Conservation (phyloP, 2,113 vertebrate genomes). For the Polypterus senegalus region DNA sequence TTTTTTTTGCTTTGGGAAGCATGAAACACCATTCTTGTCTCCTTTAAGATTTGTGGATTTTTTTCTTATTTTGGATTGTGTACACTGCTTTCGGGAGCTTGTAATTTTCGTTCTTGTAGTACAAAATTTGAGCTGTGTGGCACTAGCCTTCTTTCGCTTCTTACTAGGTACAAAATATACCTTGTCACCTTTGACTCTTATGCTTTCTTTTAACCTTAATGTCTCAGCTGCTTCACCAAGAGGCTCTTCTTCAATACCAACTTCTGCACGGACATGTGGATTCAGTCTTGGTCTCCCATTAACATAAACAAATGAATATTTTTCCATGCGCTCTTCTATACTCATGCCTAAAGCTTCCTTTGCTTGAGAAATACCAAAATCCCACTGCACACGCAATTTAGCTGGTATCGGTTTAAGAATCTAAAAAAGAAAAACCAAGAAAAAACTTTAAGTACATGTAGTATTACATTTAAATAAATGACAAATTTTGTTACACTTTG, state of each 20-base stretch:
- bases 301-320: constrained; percentile 74
- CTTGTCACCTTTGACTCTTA: too few species aligned
- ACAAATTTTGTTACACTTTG: too few species aligned
- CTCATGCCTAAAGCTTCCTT: constrained; percentile 66
- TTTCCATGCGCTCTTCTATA: constrained; percentile 61
- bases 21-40: constrained; percentile 42
- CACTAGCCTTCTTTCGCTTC: too few species aligned
- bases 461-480: neutral
- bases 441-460: too few species aligned
- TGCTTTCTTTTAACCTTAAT: neutral
- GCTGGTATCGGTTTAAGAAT: constrained; percentile 60
- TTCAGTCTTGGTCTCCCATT: constrained; percentile 70
- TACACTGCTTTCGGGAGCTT: constrained; percentile 22
- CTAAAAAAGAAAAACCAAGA: constrained; percentile 29
- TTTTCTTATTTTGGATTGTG: constrained; percentile 14
- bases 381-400: constrained; percentile 80
- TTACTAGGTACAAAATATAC: too few species aligned
- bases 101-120: too few species aligned
- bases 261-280: constrained; percentile 55
- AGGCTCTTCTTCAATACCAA: constrained; percentile 42
- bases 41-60: constrained; percentile 40
- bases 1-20: too few species aligned
- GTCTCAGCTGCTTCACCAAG: constrained; percentile 31
- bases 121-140: too few species aligned
- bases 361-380: constrained; percentile 72